Conservation (phyloP, 2,888 invertebrate species). For the Diaphora mendica region DNA sequence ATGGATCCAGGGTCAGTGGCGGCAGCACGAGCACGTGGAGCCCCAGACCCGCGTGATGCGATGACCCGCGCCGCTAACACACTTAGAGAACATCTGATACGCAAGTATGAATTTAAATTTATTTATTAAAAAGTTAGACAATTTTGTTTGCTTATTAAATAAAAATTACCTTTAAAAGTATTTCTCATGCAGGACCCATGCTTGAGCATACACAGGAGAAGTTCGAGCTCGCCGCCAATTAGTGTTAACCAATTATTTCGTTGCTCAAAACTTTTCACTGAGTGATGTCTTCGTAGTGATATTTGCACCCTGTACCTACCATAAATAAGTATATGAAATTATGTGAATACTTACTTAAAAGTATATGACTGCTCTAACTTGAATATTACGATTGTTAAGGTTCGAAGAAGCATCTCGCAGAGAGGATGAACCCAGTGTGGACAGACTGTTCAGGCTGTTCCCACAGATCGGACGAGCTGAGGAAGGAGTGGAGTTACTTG, state of each 20-base stretch:
- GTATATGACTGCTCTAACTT: neutral
- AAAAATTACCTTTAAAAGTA: too few species aligned
- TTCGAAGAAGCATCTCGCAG: constrained; percentile 96
- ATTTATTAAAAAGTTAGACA: neutral
- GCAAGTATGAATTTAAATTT: constrained; percentile 62
- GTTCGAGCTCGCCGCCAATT: too few species aligned
- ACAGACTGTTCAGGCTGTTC: constrained; percentile 98
- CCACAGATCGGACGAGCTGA: constrained; percentile 96
- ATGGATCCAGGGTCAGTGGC: constrained; percentile 94
- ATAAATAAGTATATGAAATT: too few species aligned
- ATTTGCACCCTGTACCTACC: too few species aligned
- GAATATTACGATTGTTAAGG: constrained; percentile 59
- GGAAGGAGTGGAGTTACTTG: constrained; percentile 95
- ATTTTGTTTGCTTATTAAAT: too few species aligned
- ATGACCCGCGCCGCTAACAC: constrained; percentile 76
- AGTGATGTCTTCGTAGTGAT: too few species aligned
- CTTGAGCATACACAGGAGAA: too few species aligned
- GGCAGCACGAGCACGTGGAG: constrained; percentile 78
- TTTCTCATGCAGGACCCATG: too few species aligned
- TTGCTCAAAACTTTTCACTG: too few species aligned
- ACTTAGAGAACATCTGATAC: constrained; percentile 72
- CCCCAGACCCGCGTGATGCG: constrained; percentile 73
- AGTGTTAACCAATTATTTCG: too few species aligned
- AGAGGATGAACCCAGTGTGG: constrained; percentile 95
- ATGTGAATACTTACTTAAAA: too few species aligned